Percentiles rank a stretch among this genome's conserved stretches.
Conservation (phyloP, 2,888 invertebrate genomes). For the Limenitis arthemis region DNA sequence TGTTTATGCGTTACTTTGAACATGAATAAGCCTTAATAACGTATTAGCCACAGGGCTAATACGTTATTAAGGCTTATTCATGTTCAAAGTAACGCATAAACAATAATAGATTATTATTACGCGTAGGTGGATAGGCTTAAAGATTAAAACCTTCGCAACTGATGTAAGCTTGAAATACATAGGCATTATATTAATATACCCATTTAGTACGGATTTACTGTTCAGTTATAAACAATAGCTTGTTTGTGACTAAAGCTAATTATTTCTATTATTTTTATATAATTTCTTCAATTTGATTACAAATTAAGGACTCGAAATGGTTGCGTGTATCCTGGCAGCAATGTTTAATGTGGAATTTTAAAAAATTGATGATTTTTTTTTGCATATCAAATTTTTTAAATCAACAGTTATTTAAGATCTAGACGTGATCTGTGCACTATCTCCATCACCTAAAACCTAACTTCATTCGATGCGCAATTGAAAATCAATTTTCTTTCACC, state of each 20-base stretch:
- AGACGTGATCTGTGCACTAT: constrained; percentile 2
- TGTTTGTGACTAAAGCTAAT: too few species aligned
- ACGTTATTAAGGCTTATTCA: constrained; percentile 46
- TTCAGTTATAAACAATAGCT: too few species aligned
- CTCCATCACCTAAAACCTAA: constrained; percentile 13
- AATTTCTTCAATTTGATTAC: background rate
- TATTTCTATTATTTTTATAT: background rate
- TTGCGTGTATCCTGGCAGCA: too few species aligned
- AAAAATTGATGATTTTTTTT: too few species aligned
- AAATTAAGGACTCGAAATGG: too few species aligned
- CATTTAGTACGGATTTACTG: constrained; percentile 5
- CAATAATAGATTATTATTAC: constrained; percentile 28
- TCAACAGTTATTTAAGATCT: background rate
- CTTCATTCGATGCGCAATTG: constrained; percentile 26
- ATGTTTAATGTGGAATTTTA: too few species aligned
- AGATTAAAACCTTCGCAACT: constrained; percentile 21
- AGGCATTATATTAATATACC: constrained; percentile 8
- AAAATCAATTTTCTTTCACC: constrained; percentile 29
- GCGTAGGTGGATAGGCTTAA: constrained; percentile 26
- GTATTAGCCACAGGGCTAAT: too few species aligned
- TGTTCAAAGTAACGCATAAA: constrained; percentile 35
- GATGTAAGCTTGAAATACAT: constrained; percentile 17
- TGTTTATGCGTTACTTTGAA: too few species aligned
- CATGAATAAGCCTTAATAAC: too few species aligned
- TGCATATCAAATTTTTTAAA: too few species aligned